phyloP scores from a whole-genome alignment of 2,888 invertebrate genomes.

The Eulithis prunata region DNA sequence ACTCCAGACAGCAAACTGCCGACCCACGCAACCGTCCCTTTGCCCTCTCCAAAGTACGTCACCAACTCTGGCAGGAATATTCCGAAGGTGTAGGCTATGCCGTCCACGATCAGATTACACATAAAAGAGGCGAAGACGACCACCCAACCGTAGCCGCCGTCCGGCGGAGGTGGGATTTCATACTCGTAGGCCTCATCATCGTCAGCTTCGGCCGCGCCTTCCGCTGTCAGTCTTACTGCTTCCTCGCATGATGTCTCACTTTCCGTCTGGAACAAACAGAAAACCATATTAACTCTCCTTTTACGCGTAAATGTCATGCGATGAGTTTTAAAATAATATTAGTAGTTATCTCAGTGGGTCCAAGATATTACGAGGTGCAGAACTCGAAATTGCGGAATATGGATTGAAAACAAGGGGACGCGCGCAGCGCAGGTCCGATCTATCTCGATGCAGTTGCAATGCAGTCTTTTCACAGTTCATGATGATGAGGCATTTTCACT shows the following conservation, averaged over 20 bases:
- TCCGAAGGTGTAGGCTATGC: slow-evolving; percentile 99
- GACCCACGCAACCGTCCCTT: slow-evolving; percentile 96
- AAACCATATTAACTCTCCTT: slow-evolving; percentile 7
- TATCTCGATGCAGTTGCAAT: slow-evolving; percentile 44
- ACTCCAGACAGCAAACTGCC: slow-evolving; percentile 97
- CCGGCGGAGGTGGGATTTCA: slow-evolving; percentile 93
- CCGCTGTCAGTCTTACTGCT: slow-evolving; percentile 90
- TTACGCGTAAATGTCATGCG: neutral
- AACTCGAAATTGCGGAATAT: slow-evolving; percentile 34
- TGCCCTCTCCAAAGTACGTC: slow-evolving; percentile 91
- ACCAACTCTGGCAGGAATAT: slow-evolving; percentile 94
- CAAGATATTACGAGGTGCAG: slow-evolving; percentile 13
- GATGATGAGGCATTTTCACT: neutral
- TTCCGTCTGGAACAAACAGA: slow-evolving; percentile 88
- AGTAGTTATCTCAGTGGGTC: neutral
- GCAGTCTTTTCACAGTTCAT: slow-evolving; percentile 21
- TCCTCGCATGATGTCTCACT: slow-evolving; percentile 94
- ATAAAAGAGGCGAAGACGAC: slow-evolving; percentile 98
- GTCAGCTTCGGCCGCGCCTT: slow-evolving; percentile 85
- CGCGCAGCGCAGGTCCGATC: slow-evolving; percentile 48
- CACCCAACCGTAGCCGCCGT: slow-evolving; percentile 96
- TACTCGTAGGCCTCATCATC: slow-evolving; percentile 87
- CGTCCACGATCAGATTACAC: slow-evolving; percentile 99
- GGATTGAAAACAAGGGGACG: slow-evolving; percentile 41
- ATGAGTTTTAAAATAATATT: neutral